phyloP scores from a whole-genome alignment of 53 echinoderm and acorn worm species.

The Echinarachnius parma region DNA sequence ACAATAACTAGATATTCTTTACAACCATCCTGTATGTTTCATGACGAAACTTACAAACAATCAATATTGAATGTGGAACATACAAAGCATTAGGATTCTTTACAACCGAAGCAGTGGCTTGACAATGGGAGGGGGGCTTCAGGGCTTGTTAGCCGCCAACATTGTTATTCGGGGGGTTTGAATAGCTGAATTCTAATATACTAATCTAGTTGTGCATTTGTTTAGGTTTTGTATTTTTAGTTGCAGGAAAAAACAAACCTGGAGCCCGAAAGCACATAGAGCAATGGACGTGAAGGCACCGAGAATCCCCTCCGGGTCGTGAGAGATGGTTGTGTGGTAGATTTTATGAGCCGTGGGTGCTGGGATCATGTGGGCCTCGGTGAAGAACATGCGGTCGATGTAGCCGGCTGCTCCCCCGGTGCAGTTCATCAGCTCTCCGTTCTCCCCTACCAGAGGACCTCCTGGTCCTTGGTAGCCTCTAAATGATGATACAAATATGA shows the following conservation, averaged over 20 bases:
- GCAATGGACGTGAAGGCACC: conserved; percentile 78
- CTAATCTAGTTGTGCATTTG: too few relatives aligned
- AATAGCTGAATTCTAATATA: too few relatives aligned
- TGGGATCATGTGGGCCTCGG: conserved; percentile 57
- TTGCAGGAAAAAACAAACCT: conserved; percentile 34
- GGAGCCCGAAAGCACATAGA: conserved; percentile 68
- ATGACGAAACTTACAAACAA: neutral
- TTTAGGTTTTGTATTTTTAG: neutral
- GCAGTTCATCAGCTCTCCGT: conserved; percentile 51
- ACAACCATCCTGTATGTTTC: too few relatives aligned
- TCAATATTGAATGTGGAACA: too few relatives aligned
- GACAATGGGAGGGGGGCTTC: too few relatives aligned
- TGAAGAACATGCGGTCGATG: conserved; percentile 69
- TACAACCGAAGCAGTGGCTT: too few relatives aligned
- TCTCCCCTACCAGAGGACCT: conserved; percentile 57
- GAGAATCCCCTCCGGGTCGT: conserved; percentile 84
- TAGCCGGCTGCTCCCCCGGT: conserved; percentile 76
- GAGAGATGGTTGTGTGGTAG: conserved; percentile 44
- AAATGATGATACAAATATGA: too few relatives aligned
- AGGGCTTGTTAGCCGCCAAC: too few relatives aligned
- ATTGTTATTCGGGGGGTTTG: too few relatives aligned
- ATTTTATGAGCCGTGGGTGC: conserved; percentile 45
- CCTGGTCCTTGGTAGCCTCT: conserved; percentile 84
- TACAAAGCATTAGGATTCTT: too few relatives aligned
- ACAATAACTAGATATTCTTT: too few relatives aligned